phyloP scores from a whole-genome alignment of 1,140 invertebrate species.

The Achroia grisella region DNA sequence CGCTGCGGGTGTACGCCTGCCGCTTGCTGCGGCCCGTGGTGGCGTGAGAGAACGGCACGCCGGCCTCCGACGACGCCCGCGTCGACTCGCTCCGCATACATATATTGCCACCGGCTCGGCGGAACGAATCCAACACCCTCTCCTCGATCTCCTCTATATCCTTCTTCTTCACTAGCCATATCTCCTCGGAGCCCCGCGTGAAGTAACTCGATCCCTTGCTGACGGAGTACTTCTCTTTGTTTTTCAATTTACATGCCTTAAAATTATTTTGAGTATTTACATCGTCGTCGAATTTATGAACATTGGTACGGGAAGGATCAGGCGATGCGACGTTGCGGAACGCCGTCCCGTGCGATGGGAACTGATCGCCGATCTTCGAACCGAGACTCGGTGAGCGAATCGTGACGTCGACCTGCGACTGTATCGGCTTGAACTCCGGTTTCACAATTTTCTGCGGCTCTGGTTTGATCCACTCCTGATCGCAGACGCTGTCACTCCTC shows the following conservation, averaged over 20 bases:
- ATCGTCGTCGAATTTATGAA: constrained; percentile 43
- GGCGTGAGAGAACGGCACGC: constrained; percentile 38
- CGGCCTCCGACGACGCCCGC: constrained; percentile 51
- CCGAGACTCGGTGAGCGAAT: constrained; percentile 59
- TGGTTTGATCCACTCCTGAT: constrained; percentile 35
- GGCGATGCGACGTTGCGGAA: constrained; percentile 59
- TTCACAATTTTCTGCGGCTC: constrained; percentile 64
- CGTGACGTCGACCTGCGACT: constrained; percentile 46
- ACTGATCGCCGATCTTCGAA: constrained; percentile 51
- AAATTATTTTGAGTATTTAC: constrained; percentile 50
- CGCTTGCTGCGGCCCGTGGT: constrained; percentile 52
- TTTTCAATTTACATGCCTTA: constrained; percentile 57
- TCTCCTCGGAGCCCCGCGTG: constrained; percentile 59
- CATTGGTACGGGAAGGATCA: constrained; percentile 29
- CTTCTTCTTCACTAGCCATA: constrained; percentile 68
- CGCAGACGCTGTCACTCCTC: constrained; percentile 28
- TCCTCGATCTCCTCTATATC: constrained; percentile 67
- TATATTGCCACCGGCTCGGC: constrained; percentile 49
- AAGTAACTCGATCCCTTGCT: constrained; percentile 63
- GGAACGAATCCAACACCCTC: constrained; percentile 57
- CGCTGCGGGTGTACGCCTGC: constrained; percentile 50
- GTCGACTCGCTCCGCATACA: constrained; percentile 43
- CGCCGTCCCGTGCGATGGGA: constrained; percentile 60
- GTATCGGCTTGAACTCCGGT: constrained; percentile 58
- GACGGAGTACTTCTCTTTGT: constrained; percentile 55